Evolutionary conservation across 2,797 vertebrate genomes (phyloP).

Genomic region (Coregonus ussuriensis): DNA sequence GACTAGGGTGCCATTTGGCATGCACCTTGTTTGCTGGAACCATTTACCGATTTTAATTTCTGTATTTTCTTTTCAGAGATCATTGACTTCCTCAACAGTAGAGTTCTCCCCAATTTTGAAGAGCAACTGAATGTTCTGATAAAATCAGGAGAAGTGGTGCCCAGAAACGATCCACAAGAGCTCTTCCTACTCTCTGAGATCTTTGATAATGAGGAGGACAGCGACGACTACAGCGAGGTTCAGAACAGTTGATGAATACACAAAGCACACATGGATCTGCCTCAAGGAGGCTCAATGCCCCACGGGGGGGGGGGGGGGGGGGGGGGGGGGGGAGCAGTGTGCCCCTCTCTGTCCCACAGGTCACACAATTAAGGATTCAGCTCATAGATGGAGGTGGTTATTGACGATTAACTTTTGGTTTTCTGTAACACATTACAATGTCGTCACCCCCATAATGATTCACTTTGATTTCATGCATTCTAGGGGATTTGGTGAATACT

Average conservation of each 20-base stretch:
- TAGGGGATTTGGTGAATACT: background rate
- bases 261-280: background rate
- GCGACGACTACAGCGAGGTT: constrained; percentile 49
- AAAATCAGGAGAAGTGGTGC: background rate
- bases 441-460: background rate
- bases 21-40: background rate
- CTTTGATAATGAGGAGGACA: constrained; percentile 28
- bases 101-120: background rate
- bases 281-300: background rate
- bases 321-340: background rate
- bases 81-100: background rate
- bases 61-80: background rate
- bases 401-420: background rate
- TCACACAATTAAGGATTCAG: background rate
- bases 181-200: constrained; percentile 44
- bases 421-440: background rate
- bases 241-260: constrained; percentile 44
- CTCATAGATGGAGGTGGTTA: background rate
- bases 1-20: background rate
- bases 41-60: background rate
- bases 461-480: background rate
- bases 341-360: background rate
- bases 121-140: background rate
- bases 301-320: too few species aligned
- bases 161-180: background rate